Percentiles rank a stretch among this genome's conserved stretches.
Evolutionary conservation across 2,888 invertebrate species (phyloP).

Genomic region (Congeria kusceri): DNA sequence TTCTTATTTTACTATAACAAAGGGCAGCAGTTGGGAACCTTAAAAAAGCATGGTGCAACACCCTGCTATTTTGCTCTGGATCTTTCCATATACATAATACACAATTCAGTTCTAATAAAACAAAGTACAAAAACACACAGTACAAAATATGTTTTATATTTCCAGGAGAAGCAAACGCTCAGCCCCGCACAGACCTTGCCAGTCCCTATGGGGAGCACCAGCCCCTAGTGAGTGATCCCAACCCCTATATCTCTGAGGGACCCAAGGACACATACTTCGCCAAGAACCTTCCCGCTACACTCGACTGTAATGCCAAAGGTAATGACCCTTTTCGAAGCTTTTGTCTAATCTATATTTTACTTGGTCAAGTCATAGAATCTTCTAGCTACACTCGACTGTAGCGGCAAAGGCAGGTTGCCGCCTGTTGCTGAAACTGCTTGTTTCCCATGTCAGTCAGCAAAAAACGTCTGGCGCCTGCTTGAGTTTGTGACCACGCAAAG

Average conservation of each 20-base stretch:
- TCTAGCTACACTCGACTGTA: conserved; percentile 98
- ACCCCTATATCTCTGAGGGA: conserved; percentile 98
- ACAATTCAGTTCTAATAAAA: background rate
- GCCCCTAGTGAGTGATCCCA: conserved; percentile 39
- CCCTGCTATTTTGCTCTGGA: too few relatives aligned
- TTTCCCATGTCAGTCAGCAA: too few relatives aligned
- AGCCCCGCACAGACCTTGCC: conserved; percentile 40
- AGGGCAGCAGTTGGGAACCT: too few relatives aligned
- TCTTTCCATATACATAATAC: too few relatives aligned
- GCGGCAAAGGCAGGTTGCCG: conserved; percentile 92
- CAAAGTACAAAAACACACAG: background rate
- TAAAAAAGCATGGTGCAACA: too few relatives aligned
- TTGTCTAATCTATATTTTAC: too few relatives aligned
- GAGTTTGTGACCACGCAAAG: too few relatives aligned
- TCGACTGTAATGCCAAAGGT: conserved; percentile 97
- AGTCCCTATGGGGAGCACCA: conserved; percentile 41
- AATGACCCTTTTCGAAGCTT: conserved; percentile 7
- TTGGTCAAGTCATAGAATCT: too few relatives aligned
- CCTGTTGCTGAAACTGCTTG: too few relatives aligned
- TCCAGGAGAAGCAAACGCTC: conserved; percentile 46
- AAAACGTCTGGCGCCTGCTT: too few relatives aligned
- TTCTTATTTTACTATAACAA: too few relatives aligned
- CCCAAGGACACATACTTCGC: conserved; percentile 98
- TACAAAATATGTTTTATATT: conserved; percentile 1
- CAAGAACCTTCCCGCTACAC: conserved; percentile 97